Evolutionary conservation across 2,888 invertebrate genomes (phyloP), one percentile per base, ranked within the genome.

Genomic region (Tetranychus piercei): DNA sequence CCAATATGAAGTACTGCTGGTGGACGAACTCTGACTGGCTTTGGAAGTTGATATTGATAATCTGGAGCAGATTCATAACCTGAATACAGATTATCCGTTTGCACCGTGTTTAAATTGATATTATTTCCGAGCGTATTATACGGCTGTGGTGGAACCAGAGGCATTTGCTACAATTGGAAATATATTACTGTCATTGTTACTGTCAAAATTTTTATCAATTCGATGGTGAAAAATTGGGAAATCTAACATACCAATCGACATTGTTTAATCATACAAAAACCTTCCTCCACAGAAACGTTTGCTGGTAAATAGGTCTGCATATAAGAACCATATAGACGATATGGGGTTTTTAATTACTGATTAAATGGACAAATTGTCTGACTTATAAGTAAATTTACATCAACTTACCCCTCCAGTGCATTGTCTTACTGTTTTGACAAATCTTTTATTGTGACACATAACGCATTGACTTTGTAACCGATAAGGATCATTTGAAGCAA

Each of bases 401-500:
- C 18, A 34, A 75, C 75, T 73, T 70, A 76, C 76, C 64, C 72
- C 44, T 18, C 73, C 73, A n/a, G 75, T 76, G 43, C 76, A 76
- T 43, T 76, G 72, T 11, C 74, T 34, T 20, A 76, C 77, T 45
- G 77, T 77, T 22, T 70, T n/a, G 18, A 74, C 64, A 72, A 77
- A 77, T 43, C 45, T 20, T 7, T 71, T 70, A 45, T 72, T 74
- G 55, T 77, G 71, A 65, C 77, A 77, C 43, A 72, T 71, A 69
- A 77, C 75, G 45, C 77, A 77, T 72, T 77, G 77, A 77, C 76
- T 77, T 74, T 74, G 74, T 44, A 77, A 67, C n/a, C 73, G 65
- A 73, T 55, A 22, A 23, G 74, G 76, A 73, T 77, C 76, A 44
- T 43, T 71, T 5, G 75, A 75, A 22, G 73, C 66, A 34, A 76